These are phyloP conservation scores for Callaeas wilsoni DNA, from an alignment of 2,113 vertebrate genomes.

Conservation along the genomic window DNA sequence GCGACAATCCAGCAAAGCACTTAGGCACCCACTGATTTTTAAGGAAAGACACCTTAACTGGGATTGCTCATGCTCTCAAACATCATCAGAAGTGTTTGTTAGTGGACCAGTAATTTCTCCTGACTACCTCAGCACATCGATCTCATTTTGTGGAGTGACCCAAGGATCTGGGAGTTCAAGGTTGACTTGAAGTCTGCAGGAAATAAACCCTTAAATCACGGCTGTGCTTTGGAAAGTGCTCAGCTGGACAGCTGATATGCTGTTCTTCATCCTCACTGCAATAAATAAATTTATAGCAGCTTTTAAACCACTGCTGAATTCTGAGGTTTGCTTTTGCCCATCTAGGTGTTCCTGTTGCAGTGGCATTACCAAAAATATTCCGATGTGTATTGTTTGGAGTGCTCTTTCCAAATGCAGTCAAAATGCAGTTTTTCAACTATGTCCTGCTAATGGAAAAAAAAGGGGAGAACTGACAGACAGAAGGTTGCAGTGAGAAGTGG, in stretches of 20 bases:
- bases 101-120: neutral
- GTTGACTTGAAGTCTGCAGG: constrained; percentile 5
- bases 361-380: neutral
- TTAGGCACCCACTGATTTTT: constrained; percentile 48
- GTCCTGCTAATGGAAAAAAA: neutral
- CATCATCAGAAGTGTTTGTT: neutral
- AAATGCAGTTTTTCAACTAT: neutral
- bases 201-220: constrained; percentile 48
- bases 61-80: neutral
- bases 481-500: neutral
- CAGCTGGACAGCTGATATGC: neutral
- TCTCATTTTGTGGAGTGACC: constrained; percentile 14
- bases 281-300: neutral
- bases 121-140: neutral
- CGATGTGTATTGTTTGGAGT: neutral
- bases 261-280: neutral
- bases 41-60: constrained; percentile 11
- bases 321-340: neutral
- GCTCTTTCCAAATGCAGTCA: neutral
- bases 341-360: neutral
- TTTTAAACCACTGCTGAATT: neutral
- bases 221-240: neutral
- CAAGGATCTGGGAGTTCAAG: constrained; percentile 8
- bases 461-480: neutral
- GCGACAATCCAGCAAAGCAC: constrained; percentile 28